These are phyloP conservation scores for Tyria jacobaeae DNA, from an alignment of 2,888 invertebrate genomes.

Conservation along the genomic window DNA sequence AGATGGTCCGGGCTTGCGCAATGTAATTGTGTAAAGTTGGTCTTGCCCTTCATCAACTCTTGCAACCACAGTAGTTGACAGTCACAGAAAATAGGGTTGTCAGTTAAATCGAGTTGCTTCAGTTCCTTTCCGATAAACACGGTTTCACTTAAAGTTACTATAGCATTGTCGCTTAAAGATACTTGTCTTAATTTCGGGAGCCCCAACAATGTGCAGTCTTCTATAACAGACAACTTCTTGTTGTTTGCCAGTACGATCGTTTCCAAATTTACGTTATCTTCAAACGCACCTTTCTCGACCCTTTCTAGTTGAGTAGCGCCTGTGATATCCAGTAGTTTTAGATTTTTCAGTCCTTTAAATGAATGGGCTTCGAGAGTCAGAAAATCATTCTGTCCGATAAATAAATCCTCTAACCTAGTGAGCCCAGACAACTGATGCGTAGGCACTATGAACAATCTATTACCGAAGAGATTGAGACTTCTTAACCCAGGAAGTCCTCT, in stretches of 20 bases:
- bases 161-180: slow-evolving; percentile 92
- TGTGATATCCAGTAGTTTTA: slow-evolving; percentile 92
- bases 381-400: slow-evolving; percentile 94
- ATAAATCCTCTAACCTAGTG: slow-evolving; percentile 91
- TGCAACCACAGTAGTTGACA: slow-evolving; percentile 93
- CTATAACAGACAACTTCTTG: slow-evolving; percentile 90
- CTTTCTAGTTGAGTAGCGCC: slow-evolving; percentile 91
- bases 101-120: slow-evolving; percentile 91
- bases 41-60: slow-evolving; percentile 89
- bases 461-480: slow-evolving; percentile 92
- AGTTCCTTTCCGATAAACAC: slow-evolving; percentile 93
- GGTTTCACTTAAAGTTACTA: slow-evolving; percentile 91
- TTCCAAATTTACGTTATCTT: slow-evolving; percentile 93
- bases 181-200: slow-evolving; percentile 92
- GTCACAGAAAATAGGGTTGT: slow-evolving; percentile 93
- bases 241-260: slow-evolving; percentile 91
- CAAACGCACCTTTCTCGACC: slow-evolving; percentile 92
- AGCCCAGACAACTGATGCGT: slow-evolving; percentile 91
- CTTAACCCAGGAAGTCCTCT: slow-evolving; percentile 91
- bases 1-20: slow-evolving; percentile 91
- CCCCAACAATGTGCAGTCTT: slow-evolving; percentile 92
- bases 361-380: slow-evolving; percentile 89
- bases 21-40: slow-evolving; percentile 90
- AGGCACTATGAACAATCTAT: slow-evolving; percentile 91
- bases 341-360: slow-evolving; percentile 92